Base-by-base conservation (phyloP, 2,888 invertebrate genomes). In the Pollenia angustigena region DNA sequence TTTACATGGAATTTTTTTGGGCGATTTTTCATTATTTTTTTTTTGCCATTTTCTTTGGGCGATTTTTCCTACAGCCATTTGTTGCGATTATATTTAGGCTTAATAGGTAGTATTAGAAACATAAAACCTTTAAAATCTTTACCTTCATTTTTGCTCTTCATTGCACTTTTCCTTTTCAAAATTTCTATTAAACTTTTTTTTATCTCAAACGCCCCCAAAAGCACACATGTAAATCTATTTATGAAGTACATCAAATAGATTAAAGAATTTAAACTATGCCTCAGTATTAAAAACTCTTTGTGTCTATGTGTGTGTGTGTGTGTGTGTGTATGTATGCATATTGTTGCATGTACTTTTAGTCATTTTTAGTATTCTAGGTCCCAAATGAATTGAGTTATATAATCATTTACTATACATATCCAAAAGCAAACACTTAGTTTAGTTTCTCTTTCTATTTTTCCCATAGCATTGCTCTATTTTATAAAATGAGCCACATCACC, bases 321-420 rank as follows among this genome's bases (percentile, higher is more conserved):
- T 18, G 18, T 18, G 18, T 18, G 60, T 46, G 18, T 18, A 1
- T 18, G 18, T 18, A 18, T 18, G 46, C 32, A 10, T 44, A 11
- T 4, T 62, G 42, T 52, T 81, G 54, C 72, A 64, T 72, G 81
- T 14, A 46, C 72, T 81, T 75, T 74, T 74, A 44, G 23, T 14
- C n/a, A 44, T 32, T 66, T 66, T 72, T 56, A 18, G 18, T 71
- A 11, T 62, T 62, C 16, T 64, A 4, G 23, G n/a, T 79, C 79
- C 74, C 79, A 74, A 66, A 58, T 79, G 82, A 52, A 66, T 84
- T 84, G 52, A 68, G 79, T 84, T 74, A 68, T 58, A 79, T 68
- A 79, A 84, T 64, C 82, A 42, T 18, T 12, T 72, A 48, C 14
- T 16, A 58, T 44, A 42, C 40, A 48, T 60, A 78, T 48, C 11